Evolutionary conservation across 2,797 vertebrate species (phyloP).

Genomic region (Microchirus variegatus): DNA sequence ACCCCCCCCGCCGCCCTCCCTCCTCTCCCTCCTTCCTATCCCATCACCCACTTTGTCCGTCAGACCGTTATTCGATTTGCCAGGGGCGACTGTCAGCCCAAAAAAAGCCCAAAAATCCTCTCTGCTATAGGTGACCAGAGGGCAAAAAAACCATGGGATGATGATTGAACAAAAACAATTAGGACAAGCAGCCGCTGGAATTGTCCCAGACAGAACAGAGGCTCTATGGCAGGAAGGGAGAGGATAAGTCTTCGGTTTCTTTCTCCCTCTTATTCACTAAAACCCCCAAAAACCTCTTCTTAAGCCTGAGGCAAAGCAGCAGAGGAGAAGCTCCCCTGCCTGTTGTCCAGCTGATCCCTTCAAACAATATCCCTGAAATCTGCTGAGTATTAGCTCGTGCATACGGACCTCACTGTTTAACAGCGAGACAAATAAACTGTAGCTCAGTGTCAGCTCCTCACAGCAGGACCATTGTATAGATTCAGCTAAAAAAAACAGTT

Average conservation of each 20-base stretch:
- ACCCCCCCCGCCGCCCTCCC: conserved; percentile 23
- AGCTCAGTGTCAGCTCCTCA: conserved; percentile 27
- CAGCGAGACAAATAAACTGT: conserved; percentile 30
- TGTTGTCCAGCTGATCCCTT: conserved; percentile 77
- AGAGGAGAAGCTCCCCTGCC: conserved; percentile 61
- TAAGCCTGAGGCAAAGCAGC: conserved; percentile 64
- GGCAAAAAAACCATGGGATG: conserved; percentile 57
- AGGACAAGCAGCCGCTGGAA: conserved; percentile 56
- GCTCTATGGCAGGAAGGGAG: conserved; percentile 42
- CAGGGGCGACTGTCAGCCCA: conserved; percentile 72
- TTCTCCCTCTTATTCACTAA: background rate
- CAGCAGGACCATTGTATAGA: conserved; percentile 8
- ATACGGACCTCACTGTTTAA: conserved; percentile 32
- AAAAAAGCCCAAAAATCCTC: conserved; percentile 57
- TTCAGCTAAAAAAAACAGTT: background rate
- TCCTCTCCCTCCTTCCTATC: conserved; percentile 9
- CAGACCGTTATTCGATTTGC: conserved; percentile 57
- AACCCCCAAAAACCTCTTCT: conserved; percentile 6
- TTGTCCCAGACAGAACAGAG: conserved; percentile 46
- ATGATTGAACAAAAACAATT: conserved; percentile 61
- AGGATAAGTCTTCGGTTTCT: conserved; percentile 39
- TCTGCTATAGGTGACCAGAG: conserved; percentile 67
- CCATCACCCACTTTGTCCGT: conserved; percentile 68
- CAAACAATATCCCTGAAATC: conserved; percentile 75
- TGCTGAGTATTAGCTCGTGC: conserved; percentile 51